A percentile compares a stretch with the other conserved stretches of the same genome.
Conservation (phyloP, 2,888 invertebrate genomes). For the Rhagium mordax region DNA sequence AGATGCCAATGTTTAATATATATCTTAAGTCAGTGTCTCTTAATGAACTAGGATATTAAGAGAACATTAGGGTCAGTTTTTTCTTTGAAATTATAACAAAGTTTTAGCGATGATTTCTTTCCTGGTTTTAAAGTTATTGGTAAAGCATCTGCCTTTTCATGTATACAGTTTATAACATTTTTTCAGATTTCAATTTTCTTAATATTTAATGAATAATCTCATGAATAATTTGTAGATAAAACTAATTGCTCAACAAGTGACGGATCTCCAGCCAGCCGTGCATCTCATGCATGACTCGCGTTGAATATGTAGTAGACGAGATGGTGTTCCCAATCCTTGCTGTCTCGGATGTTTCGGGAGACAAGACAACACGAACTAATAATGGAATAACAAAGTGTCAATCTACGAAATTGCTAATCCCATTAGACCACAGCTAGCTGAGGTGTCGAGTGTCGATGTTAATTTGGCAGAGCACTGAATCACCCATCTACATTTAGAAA, state of each 20-base stretch:
- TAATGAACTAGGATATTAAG: too few relatives aligned
- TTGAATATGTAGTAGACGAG: neutral
- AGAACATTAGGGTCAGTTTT: too few relatives aligned
- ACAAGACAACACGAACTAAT: neutral
- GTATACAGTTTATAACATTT: too few relatives aligned
- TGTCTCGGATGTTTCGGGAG: neutral
- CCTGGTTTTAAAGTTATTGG: too few relatives aligned
- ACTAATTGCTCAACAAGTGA: neutral
- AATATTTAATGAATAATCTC: neutral
- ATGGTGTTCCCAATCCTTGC: neutral
- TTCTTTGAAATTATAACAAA: too few relatives aligned
- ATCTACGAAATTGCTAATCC: conserved; percentile 20
- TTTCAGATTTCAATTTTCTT: too few relatives aligned
- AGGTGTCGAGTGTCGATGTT: conserved; percentile 24
- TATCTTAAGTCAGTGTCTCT: too few relatives aligned
- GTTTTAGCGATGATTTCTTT: too few relatives aligned
- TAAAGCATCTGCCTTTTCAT: too few relatives aligned
- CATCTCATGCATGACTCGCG: neutral
- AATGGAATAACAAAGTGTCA: conserved; percentile 13
- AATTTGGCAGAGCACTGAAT: conserved; percentile 14
- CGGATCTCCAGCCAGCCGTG: neutral
- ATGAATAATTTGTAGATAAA: neutral
- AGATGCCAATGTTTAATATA: too few relatives aligned
- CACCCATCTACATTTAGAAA: conserved; percentile 17
- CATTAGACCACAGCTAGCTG: conserved; percentile 16